These are phyloP conservation scores for Stenoptilia bipunctidactyla DNA, from an alignment of 2,888 invertebrate genomes.

Conservation along the genomic window DNA sequence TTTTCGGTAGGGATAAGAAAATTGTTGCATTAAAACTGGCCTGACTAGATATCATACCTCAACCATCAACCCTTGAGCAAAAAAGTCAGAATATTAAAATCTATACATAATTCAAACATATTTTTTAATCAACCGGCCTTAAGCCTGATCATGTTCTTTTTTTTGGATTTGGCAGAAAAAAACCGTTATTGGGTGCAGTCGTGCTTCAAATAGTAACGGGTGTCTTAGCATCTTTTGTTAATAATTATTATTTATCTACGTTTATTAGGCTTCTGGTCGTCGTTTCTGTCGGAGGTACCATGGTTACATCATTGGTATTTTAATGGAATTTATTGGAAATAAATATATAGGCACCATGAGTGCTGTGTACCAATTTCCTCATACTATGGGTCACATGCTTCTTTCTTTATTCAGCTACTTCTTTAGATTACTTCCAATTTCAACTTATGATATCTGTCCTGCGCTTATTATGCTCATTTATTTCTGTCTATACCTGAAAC, in stretches of 20 bases:
- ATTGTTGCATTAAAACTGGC: no score
- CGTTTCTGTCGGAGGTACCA: constrained; percentile 82
- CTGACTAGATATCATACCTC: no score
- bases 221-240: constrained; percentile 75
- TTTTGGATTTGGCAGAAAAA: constrained; percentile 80
- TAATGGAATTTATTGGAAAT: constrained; percentile 75
- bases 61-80: no score
- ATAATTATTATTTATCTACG: constrained; percentile 74
- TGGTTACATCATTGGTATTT: constrained; percentile 72
- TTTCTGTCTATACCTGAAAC: constrained; percentile 82
- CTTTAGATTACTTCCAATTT: constrained; percentile 73
- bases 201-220: constrained; percentile 78
- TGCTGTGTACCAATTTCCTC: constrained; percentile 76
- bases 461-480: constrained; percentile 68
- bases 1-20: no score
- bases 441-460: constrained; percentile 74
- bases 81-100: no score
- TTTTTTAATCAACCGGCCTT: no score
- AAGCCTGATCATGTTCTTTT: no score
- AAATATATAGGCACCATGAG: constrained; percentile 62
- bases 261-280: constrained; percentile 77
- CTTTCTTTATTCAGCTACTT: constrained; percentile 73
- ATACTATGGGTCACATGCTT: constrained; percentile 74
- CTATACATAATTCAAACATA: no score
- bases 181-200: constrained; percentile 77